These are phyloP conservation scores for Vanessa tameamea DNA, from an alignment of 1,140 invertebrate species.

Conservation along the genomic window DNA sequence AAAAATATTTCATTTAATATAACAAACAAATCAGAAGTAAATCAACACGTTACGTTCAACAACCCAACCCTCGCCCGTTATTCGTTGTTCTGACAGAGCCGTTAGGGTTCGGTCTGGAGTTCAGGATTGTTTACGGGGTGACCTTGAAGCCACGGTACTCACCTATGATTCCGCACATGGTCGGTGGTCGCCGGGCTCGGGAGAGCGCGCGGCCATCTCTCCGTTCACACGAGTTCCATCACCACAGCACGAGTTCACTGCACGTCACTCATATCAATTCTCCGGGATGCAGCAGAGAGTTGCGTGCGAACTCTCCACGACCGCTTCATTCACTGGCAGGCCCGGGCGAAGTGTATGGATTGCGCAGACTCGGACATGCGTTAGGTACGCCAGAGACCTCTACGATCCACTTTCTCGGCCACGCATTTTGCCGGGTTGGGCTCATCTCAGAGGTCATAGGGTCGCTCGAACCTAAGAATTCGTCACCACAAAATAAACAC, in stretches of 20 bases:
- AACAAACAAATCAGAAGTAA: not conserved
- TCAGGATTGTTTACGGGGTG: slow-evolving; percentile 32
- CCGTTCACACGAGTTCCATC: slow-evolving; percentile 55
- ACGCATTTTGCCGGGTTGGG: slow-evolving; percentile 44
- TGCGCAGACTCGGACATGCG: slow-evolving; percentile 48
- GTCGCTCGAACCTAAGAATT: slow-evolving; percentile 22
- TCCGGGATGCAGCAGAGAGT: not conserved
- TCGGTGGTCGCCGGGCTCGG: slow-evolving; percentile 59
- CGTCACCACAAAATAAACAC: slow-evolving; percentile 22
- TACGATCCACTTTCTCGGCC: slow-evolving; percentile 36
- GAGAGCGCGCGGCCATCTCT: slow-evolving; percentile 61
- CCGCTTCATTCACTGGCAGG: slow-evolving; percentile 64
- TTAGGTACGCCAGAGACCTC: slow-evolving; percentile 43
- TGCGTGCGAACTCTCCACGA: slow-evolving; percentile 45
- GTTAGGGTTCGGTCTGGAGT: slow-evolving; percentile 11
- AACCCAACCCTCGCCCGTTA: slow-evolving; percentile 19
- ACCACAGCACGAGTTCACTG: slow-evolving; percentile 53
- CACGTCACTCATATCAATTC: slow-evolving; percentile 55
- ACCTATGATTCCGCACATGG: slow-evolving; percentile 65
- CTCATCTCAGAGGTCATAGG: slow-evolving; percentile 63
- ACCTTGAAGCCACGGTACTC: slow-evolving; percentile 41
- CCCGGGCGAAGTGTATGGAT: slow-evolving; percentile 42
- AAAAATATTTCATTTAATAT: not conserved
- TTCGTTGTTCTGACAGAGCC: not conserved
- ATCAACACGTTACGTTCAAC: slow-evolving; percentile 8